These are phyloP conservation scores for Rosalia funebris DNA, from an alignment of 2,888 invertebrate species.

Conservation along the genomic window DNA sequence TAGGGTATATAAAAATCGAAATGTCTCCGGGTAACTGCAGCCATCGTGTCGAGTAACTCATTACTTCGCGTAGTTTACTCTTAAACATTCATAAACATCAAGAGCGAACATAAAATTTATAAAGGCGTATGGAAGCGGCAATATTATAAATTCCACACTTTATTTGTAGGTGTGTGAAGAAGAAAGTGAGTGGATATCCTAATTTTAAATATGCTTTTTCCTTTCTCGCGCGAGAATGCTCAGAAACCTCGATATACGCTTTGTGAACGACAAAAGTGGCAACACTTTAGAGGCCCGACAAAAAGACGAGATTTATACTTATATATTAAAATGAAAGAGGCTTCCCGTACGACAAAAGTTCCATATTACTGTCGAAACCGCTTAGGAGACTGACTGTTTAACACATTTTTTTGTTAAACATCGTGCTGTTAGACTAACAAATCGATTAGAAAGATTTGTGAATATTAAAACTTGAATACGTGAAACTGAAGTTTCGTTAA, in stretches of 20 bases:
- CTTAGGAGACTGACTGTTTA: neutral
- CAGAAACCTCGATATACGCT: constrained; percentile 3
- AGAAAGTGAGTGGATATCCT: constrained; percentile 7
- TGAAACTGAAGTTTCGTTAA: too few relatives aligned
- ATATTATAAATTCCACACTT: constrained; percentile 9
- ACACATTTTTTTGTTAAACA: neutral
- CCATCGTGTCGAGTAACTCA: too few relatives aligned
- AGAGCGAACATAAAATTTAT: constrained; percentile 5
- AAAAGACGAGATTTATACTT: constrained; percentile 11
- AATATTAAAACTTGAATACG: too few relatives aligned
- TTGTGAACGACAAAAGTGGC: constrained; percentile 13
- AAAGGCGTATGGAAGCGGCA: neutral
- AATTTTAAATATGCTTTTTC: constrained; percentile 19
- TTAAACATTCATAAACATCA: constrained; percentile 5
- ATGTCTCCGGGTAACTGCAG: too few relatives aligned
- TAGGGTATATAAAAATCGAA: too few relatives aligned
- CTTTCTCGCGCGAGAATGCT: constrained; percentile 10
- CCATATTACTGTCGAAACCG: neutral
- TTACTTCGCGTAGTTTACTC: neutral
- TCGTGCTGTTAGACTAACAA: too few relatives aligned
- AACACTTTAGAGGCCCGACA: constrained; percentile 12
- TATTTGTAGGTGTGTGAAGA: constrained; percentile 3
- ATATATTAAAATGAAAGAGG: constrained; percentile 10
- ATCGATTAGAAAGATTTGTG: too few relatives aligned
- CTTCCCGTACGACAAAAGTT: neutral